Evolutionary conservation across 2,888 invertebrate genomes (phyloP), one percentile per base, ranked within the genome.

Genomic region (Silvanus unidentatus): DNA sequence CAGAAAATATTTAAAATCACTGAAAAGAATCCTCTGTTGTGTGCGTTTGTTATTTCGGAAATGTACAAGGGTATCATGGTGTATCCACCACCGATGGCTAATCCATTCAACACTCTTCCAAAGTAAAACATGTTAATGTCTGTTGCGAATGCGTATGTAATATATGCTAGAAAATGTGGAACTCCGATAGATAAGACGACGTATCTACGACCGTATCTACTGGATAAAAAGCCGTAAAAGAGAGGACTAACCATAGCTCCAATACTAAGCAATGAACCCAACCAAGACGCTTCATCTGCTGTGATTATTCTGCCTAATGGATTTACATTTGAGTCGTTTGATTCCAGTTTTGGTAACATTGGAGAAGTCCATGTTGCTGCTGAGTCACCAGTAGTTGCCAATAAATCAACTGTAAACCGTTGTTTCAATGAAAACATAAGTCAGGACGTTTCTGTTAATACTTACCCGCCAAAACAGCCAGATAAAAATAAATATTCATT

Each of bases 11-110:
- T 86, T 44, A 90, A 79, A 47, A 88, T 81, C 1, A 52, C 50
- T 1, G 55, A 54, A 0, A 91, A 72, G 0, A 86, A 81, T 0
- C 93, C 93, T 49, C 94, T 75, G 8, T 82, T 79, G 12, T 84
- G 81, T 46, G 84, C 82, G 73, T 86, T 70, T 1, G 90, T 80
- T 30, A 90, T 85, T 70, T 93, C 93, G 35, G 88, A 87, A 49
- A 90, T 81, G 70, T 92, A 93, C 79, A 90, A 85, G 0, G 92
- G 89, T 1, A 82, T 78, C 1, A 84, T 78, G 0, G 85, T 81
- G 72, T 83, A 86, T 10, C 82, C 74, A 60, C 84, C 80, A 0
- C 86, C 84, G 0, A 83, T 77, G 1, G 79, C 80, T 1, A 86
- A 60, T 38, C 88, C 88, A n/a, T 67, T 68, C 5, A 77, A 45